These are phyloP conservation scores for Seriola aureovittata DNA, from an alignment of 2,113 vertebrate species.

Conservation along the genomic window DNA sequence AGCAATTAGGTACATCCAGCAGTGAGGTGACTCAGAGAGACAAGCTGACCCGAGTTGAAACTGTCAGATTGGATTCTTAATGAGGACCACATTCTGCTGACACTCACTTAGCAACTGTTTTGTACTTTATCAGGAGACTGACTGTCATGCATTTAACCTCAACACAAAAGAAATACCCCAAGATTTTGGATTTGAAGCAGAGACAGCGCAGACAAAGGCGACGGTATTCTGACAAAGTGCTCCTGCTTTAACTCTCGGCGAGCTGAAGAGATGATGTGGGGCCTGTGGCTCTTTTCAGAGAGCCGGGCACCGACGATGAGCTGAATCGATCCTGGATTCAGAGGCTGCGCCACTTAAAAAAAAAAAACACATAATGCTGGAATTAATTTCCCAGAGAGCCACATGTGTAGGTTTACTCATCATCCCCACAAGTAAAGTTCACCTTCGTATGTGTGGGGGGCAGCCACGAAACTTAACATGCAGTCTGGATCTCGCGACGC, in stretches of 20 bases:
- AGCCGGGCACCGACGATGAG: constrained; percentile 10
- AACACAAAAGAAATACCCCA: not conserved
- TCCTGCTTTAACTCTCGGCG: not conserved
- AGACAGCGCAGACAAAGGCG: not conserved
- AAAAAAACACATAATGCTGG: constrained; percentile 21
- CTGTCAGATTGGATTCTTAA: constrained; percentile 59
- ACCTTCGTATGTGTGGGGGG: constrained; percentile 23
- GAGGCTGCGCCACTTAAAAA: not conserved
- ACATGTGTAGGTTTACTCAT: constrained; percentile 7
- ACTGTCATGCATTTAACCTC: constrained; percentile 29
- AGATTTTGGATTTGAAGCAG: not conserved
- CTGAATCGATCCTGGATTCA: constrained; percentile 26
- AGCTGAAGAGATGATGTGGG: constrained; percentile 15
- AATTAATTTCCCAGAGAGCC: constrained; percentile 38
- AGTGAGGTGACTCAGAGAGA: constrained; percentile 59
- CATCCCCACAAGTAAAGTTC: constrained; percentile 41
- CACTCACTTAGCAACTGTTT: constrained; percentile 22
- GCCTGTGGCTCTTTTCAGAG: constrained; percentile 36
- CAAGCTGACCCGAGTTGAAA: constrained; percentile 64
- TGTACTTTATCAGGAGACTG: constrained; percentile 23
- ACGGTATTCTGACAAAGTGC: not conserved
- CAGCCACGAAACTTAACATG: constrained; percentile 59
- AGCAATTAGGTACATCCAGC: constrained; percentile 64
- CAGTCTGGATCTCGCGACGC: constrained; percentile 42
- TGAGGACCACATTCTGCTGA: constrained; percentile 5